Percentiles rank a stretch among this genome's conserved stretches.
These are phyloP conservation scores for Labeo calbasu DNA, from an alignment of 2,797 vertebrate species.

Conservation along the genomic window DNA sequence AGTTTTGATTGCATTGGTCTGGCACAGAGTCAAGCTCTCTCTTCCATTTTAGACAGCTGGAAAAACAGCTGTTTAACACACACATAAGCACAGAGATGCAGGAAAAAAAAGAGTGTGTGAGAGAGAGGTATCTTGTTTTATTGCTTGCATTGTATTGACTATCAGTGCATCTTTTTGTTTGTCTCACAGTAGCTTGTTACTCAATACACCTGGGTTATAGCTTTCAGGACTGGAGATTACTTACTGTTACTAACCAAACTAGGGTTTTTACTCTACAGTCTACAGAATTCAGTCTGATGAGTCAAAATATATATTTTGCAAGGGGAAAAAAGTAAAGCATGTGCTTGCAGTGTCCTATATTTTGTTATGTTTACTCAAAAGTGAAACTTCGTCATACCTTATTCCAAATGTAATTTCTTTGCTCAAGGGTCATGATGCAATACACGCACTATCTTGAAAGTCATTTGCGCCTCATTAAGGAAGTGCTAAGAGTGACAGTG, in stretches of 20 bases:
- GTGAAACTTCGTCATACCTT: neutral
- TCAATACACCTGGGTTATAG: neutral
- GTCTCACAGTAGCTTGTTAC: slow-evolving; percentile 13
- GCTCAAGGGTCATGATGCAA: neutral
- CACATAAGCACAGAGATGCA: neutral
- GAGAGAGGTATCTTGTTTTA: neutral
- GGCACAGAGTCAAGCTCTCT: neutral
- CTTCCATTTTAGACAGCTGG: too few species aligned
- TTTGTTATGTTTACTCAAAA: neutral
- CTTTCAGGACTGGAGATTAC: neutral
- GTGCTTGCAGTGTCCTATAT: neutral
- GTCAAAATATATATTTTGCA: neutral
- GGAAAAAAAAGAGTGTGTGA: too few species aligned
- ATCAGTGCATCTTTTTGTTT: neutral
- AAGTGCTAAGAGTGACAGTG: neutral
- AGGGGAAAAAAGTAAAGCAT: neutral
- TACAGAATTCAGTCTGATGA: neutral
- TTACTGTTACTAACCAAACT: neutral
- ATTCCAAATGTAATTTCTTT: neutral
- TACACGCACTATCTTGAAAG: neutral
- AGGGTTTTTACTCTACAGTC: neutral
- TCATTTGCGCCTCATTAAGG: neutral
- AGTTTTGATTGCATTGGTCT: neutral
- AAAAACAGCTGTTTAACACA: neutral
- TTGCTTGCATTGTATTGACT: neutral